Base-by-base conservation (phyloP, 2,797 vertebrate genomes). In the Thamnophis elegans region DNA sequence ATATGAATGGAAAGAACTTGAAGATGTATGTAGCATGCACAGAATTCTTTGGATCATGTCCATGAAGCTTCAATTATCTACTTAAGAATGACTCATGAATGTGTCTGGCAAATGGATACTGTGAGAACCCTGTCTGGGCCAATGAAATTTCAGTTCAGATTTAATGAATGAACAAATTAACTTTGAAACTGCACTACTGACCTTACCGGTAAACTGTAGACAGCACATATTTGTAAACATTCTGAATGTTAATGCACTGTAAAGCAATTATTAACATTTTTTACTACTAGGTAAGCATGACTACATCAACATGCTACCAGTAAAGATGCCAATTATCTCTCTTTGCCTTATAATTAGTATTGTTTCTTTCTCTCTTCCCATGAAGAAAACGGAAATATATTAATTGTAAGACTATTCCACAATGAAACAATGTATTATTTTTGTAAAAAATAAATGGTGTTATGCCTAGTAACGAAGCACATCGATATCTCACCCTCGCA, bases 371-470 rank as follows among this genome's bases (percentile, higher is more conserved):
- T 47, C 14, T 14, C 82, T n/a, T 28, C 28, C 20, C 20, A 42
- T 55, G 85, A 92, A 10, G 55, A 92, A 86, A n/a, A 85, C 8
- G 20, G 22, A 47, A 82, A 85, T 42, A 59, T 13, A 65, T 59
- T 56, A 28, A 47, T 47, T 22, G 47, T 26, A 93, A 42, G 68
- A 86, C 25, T 18, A 88, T 90, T 87, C 65, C 22, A 58, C 65
- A 78, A 10, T 58, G 65, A 73, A 68, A 90, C 32, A 58, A 36
- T 92, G 87, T 68, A 78, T 88, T 91, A 92, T 86, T 89, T 92
- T 82, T 90, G 73, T 90, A 92, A 85, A 92, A 58, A 28, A 68
- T 88, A 85, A 22, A 78, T 89, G n/a, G 42, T 32, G 12, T 68
- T 87, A 20, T 88, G 78, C n/a, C 22, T n/a, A 55, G 12, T 53